A percentile compares a stretch with the other conserved stretches of the same genome.
Conservation (phyloP, 2,888 invertebrate genomes). For the Lochmaea capreae region DNA sequence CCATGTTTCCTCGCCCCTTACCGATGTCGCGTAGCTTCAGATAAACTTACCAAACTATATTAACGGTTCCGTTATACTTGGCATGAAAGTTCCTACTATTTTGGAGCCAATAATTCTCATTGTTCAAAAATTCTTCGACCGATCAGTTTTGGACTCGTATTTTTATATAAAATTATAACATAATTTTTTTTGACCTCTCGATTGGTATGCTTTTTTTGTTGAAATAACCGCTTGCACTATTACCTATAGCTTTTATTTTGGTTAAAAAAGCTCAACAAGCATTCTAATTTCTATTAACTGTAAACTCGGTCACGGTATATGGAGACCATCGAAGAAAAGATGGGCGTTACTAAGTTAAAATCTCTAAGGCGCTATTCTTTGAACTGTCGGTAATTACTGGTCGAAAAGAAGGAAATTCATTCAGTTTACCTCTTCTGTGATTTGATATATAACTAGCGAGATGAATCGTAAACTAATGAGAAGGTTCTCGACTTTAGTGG, state of each 20-base stretch:
- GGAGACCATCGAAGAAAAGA: constrained; percentile 24
- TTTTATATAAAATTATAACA: background rate
- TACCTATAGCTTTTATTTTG: constrained; percentile 4
- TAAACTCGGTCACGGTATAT: constrained; percentile 28
- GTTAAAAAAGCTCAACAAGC: constrained; percentile 23
- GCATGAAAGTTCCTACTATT: too few relatives aligned
- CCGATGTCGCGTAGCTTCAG: too few relatives aligned
- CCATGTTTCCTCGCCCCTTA: too few relatives aligned
- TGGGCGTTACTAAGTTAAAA: constrained; percentile 26
- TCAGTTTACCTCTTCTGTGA: constrained; percentile 8
- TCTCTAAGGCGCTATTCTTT: constrained; percentile 33
- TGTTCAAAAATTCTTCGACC: too few relatives aligned
- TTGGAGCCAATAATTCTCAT: too few relatives aligned
- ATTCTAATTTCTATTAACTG: constrained; percentile 35
- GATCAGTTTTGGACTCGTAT: too few relatives aligned
- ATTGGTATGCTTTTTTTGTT: background rate
- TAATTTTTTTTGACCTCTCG: background rate
- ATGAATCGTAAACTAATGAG: background rate
- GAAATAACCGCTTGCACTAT: constrained; percentile 7
- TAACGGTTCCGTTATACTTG: too few relatives aligned
- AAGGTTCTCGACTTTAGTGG: background rate
- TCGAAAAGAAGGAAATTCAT: constrained; percentile 19
- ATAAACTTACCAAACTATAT: too few relatives aligned
- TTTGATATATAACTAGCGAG: background rate
- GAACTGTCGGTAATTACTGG: constrained; percentile 28